Percentiles rank a stretch among this genome's conserved stretches.
phyloP scores from a whole-genome alignment of 1,140 invertebrate genomes.

The Drosophila ogumai region DNA sequence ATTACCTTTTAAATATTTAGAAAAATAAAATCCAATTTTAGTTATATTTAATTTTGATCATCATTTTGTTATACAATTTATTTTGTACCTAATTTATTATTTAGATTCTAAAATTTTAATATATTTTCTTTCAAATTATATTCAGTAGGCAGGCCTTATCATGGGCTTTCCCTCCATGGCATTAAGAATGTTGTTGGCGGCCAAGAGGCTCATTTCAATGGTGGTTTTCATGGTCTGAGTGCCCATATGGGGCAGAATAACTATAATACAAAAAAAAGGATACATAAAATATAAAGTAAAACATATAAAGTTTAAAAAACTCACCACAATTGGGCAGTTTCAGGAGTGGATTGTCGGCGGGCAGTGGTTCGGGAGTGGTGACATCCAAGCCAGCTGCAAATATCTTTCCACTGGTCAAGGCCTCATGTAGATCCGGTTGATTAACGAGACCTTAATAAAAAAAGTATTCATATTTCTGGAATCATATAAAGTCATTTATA shows the following conservation, averaged over 20 bases:
- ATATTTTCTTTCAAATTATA: neutral
- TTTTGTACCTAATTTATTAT: neutral
- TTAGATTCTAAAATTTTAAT: neutral
- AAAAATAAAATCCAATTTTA: neutral
- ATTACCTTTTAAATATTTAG: no score
- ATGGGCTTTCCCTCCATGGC: conserved; percentile 90
- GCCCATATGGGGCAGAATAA: conserved; percentile 94
- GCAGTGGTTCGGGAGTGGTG: conserved; percentile 94
- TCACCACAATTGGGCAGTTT: conserved; percentile 92
- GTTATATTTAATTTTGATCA: neutral
- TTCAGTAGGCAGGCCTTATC: conserved; percentile 85
- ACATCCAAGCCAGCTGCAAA: conserved; percentile 96
- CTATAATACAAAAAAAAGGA: conserved; percentile 83
- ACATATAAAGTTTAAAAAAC: conserved; percentile 42
- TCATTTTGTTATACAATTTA: neutral
- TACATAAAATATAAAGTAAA: conserved; percentile 7
- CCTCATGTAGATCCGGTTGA: conserved; percentile 90
- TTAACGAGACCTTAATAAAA: conserved; percentile 87
- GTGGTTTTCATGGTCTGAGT: conserved; percentile 92
- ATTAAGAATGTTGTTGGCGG: conserved; percentile 92
- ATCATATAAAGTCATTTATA: neutral
- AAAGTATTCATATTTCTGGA: fast-evolving
- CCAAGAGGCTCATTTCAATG: conserved; percentile 91
- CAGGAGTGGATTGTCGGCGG: conserved; percentile 90
- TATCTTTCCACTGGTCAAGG: conserved; percentile 90